Percentiles rank a stretch among this genome's conserved stretches.
Evolutionary conservation across 2,113 vertebrate genomes (phyloP).

Genomic region (Callospermophilus lateralis): DNA sequence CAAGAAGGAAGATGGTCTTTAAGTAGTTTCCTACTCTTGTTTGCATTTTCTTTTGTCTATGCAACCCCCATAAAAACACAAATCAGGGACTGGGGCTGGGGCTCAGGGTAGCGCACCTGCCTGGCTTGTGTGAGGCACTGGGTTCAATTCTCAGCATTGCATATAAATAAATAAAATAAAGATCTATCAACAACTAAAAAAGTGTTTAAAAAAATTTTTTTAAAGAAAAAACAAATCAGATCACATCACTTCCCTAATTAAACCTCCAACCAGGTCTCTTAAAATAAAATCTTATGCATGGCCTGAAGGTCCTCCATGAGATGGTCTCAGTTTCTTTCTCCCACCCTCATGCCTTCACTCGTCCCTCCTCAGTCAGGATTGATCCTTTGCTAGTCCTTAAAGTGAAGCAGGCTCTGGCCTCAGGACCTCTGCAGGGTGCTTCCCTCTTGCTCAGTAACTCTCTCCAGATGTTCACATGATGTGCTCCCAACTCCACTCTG

Average conservation of each 20-base stretch:
- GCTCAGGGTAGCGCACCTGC: no score
- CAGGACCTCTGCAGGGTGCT: neutral
- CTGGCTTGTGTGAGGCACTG: no score
- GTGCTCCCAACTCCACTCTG: neutral
- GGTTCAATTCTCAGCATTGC: no score
- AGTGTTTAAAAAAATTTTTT: no score
- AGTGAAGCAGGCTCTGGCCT: neutral
- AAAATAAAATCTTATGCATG: neutral
- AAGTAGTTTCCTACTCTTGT: neutral
- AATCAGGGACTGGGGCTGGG: neutral
- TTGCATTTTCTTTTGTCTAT: slow-evolving; percentile 13
- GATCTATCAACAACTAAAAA: no score
- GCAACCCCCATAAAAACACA: slow-evolving; percentile 1
- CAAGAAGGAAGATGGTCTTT: slow-evolving; percentile 3
- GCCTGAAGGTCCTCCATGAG: neutral
- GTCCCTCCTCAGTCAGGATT: neutral
- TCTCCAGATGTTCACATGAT: neutral
- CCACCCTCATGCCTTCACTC: neutral
- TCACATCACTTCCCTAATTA: neutral
- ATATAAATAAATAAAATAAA: no score
- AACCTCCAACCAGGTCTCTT: neutral
- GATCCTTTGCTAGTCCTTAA: neutral
- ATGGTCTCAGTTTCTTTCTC: neutral
- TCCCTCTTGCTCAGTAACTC: neutral
- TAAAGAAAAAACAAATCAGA: neutral